Evolutionary conservation across 2,888 invertebrate species (phyloP).

Genomic region (Thumatha senex): DNA sequence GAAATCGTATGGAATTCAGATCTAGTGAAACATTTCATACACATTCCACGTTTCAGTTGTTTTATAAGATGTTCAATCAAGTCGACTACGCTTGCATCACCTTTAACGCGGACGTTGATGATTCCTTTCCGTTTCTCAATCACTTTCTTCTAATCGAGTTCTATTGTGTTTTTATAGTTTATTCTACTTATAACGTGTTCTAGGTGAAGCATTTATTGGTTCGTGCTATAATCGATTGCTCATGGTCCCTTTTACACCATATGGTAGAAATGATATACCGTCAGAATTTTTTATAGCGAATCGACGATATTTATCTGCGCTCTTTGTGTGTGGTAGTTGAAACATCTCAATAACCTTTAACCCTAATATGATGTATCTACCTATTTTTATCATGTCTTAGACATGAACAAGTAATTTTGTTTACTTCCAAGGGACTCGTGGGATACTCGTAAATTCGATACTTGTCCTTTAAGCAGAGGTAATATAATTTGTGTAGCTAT

Average conservation of each 20-base stretch:
- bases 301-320: neutral
- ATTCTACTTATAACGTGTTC: too few species aligned
- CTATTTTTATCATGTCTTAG: slow-evolving; percentile 24
- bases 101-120: too few species aligned
- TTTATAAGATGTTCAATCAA: too few species aligned
- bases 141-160: too few species aligned
- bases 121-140: too few species aligned
- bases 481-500: slow-evolving; percentile 48
- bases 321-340: neutral
- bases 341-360: neutral
- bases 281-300: neutral
- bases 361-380: too few species aligned
- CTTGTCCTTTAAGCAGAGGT: slow-evolving; percentile 35
- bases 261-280: neutral
- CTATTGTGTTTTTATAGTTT: too few species aligned
- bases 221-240: neutral
- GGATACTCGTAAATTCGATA: slow-evolving; percentile 25
- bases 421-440: slow-evolving; percentile 24
- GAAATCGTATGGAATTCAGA: too few species aligned
- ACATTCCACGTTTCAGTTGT: too few species aligned
- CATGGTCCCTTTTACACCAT: neutral
- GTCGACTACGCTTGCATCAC: too few species aligned
- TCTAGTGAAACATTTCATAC: too few species aligned
- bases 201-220: neutral
- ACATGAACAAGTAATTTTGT: slow-evolving; percentile 37